phyloP scores from a whole-genome alignment of 2,797 vertebrate species.

The Brachyalestes nurse region DNA sequence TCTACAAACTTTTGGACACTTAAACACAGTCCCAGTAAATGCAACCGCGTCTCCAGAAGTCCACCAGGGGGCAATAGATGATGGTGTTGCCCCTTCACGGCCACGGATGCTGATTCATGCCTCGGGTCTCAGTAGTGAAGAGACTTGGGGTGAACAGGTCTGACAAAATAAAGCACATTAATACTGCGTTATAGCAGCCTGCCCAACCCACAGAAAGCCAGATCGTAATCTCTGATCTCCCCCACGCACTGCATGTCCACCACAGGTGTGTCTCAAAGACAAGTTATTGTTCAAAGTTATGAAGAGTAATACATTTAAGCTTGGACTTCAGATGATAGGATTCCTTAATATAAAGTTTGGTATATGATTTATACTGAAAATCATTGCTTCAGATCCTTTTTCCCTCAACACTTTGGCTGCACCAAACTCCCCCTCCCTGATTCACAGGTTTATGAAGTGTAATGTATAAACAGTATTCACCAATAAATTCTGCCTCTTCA shows the following conservation, averaged over 20 bases:
- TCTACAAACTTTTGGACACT: neutral
- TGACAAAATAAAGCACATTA: neutral
- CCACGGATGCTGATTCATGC: constrained; percentile 40
- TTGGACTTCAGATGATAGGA: neutral
- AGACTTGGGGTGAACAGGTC: neutral
- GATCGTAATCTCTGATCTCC: neutral
- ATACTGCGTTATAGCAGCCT: constrained; percentile 70
- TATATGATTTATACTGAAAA: neutral
- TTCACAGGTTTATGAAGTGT: neutral
- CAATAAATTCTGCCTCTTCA: neutral
- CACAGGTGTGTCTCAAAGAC: neutral
- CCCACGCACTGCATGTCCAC: too few species aligned
- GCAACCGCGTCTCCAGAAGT: neutral
- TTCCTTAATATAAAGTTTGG: neutral
- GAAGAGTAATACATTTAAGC: neutral
- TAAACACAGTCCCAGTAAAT: neutral
- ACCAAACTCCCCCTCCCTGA: neutral
- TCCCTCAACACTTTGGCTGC: neutral
- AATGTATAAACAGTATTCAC: neutral
- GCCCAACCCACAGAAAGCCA: constrained; percentile 23
- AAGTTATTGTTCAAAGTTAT: neutral
- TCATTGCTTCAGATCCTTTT: neutral
- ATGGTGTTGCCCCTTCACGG: constrained; percentile 19
- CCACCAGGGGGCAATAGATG: constrained; percentile 74
- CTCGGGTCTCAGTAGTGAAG: neutral